Conservation (phyloP, 1,140 invertebrate genomes). For the Sesamia nonagrioides region DNA sequence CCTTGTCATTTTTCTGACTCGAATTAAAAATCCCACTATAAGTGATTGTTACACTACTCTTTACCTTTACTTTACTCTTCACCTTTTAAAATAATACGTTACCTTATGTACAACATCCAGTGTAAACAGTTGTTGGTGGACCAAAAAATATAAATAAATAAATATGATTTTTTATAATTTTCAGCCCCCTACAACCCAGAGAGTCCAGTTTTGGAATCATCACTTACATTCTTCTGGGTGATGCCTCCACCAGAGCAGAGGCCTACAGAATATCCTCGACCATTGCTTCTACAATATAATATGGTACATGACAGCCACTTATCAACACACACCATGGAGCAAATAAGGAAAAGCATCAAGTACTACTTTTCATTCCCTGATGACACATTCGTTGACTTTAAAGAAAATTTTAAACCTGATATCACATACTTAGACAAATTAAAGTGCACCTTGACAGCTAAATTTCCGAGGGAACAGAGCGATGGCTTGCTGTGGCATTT, state of each 20-base stretch:
- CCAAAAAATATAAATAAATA: no score
- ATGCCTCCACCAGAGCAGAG: slow-evolving; percentile 97
- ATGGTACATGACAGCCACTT: slow-evolving; percentile 94
- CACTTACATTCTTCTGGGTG: slow-evolving; percentile 97
- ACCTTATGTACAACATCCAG: no score
- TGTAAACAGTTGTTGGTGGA: no score
- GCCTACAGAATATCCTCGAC: slow-evolving; percentile 96
- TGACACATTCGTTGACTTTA: slow-evolving; percentile 93
- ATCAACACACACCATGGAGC: slow-evolving; percentile 93
- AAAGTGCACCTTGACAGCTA: slow-evolving; percentile 90
- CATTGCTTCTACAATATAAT: slow-evolving; percentile 95
- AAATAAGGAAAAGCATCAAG: slow-evolving; percentile 95
- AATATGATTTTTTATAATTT: slow-evolving; percentile 69
- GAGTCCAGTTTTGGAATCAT: slow-evolving; percentile 92
- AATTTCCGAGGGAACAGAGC: slow-evolving; percentile 90
- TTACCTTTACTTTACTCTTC: no score
- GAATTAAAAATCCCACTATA: no score
- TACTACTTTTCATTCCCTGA: slow-evolving; percentile 92
- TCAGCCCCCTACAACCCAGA: slow-evolving; percentile 95
- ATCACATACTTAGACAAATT: slow-evolving; percentile 94
- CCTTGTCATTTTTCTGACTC: no score
- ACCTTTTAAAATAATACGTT: no score
- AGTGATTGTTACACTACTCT: no score
- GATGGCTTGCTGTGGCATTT: slow-evolving; percentile 90
- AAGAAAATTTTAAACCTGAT: slow-evolving; percentile 91